Base-by-base conservation (phyloP, 2,797 vertebrate genomes). In the Pseudochaenichthys georgianus region DNA sequence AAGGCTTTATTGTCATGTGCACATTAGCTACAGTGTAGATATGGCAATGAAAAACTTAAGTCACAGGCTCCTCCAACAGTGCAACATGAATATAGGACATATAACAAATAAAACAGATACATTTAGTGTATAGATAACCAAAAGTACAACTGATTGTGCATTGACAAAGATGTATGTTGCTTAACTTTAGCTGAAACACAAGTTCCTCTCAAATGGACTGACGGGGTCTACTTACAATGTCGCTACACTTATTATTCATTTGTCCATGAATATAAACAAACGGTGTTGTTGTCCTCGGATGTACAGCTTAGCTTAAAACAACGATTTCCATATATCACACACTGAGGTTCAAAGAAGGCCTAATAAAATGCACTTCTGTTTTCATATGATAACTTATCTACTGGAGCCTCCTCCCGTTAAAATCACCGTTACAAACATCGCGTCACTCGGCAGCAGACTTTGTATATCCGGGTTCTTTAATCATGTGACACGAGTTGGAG, bases 221-320 rank as follows among this genome's bases (percentile, higher is more conserved):
- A 34, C 17, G 43, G 16, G 28, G 31, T 78, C 31, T 81, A 93
- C 93, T 93, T 87, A 96, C 94, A 70, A 72, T 86, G 64, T 95
- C 94, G 81, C 83, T 55, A 63, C 84, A 62, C 85, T 91, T 94
- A 73, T 95, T 93, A 28, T 28, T 28, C 4, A 28, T 94, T 95
- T 95, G 89, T 95, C 95, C 95, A 95, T 95, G 67, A 73, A 75
- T 60, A 46, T 67, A 66, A 77, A 70, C 41, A 46, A 17, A 38
- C 59, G 46, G n/a, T 4, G 57, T 0, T 21, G 54, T 12, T 28
- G 19, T 42, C 11, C n/a, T 16, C 63, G 16, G 11, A 10, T 52
- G 51, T 19, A 55, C 17, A 16, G 31, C 19, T 72, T 3, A 15
- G 50, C 28, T 15, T 71, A 45, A n/a, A 31, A 3, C 0, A 1